A percentile compares a stretch with the other conserved stretches of the same genome.
phyloP scores from a whole-genome alignment of 2,888 invertebrate genomes.

The Xylocampa areola region DNA sequence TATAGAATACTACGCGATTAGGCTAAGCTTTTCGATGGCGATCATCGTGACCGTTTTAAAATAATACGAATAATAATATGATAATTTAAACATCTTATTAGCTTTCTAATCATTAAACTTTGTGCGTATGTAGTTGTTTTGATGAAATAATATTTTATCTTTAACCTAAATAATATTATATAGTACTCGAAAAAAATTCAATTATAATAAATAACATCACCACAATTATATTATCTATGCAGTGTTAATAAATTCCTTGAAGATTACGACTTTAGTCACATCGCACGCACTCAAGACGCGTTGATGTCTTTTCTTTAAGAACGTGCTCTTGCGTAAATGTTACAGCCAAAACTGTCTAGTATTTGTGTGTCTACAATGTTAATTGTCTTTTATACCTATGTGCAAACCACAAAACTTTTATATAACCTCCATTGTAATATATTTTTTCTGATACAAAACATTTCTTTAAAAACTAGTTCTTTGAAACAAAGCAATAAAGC shows the following conservation, averaged over 20 bases:
- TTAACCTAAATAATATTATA: no score
- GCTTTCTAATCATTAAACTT: background rate
- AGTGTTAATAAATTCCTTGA: background rate
- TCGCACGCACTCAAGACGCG: slow-evolving; percentile 59
- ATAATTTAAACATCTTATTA: background rate
- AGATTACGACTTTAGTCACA: background rate
- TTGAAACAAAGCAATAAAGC: slow-evolving; percentile 12
- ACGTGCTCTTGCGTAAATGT: slow-evolving; percentile 23
- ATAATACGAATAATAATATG: background rate
- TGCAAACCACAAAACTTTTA: background rate
- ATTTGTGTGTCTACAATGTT: background rate
- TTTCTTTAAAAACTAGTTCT: slow-evolving; percentile 10
- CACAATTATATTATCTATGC: no score
- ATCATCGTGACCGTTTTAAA: background rate
- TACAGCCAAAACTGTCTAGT: background rate
- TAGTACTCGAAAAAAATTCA: no score
- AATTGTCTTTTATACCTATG: background rate
- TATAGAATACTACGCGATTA: background rate
- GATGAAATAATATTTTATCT: no score
- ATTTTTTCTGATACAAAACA: background rate
- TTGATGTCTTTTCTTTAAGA: slow-evolving; percentile 74
- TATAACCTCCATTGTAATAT: background rate
- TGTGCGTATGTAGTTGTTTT: background rate
- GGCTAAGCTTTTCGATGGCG: background rate
- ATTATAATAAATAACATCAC: no score